A percentile compares a stretch with the other conserved stretches of the same genome.
Evolutionary conservation across 2,113 vertebrate species (phyloP).

Genomic region (Nesospiza acunhae): DNA sequence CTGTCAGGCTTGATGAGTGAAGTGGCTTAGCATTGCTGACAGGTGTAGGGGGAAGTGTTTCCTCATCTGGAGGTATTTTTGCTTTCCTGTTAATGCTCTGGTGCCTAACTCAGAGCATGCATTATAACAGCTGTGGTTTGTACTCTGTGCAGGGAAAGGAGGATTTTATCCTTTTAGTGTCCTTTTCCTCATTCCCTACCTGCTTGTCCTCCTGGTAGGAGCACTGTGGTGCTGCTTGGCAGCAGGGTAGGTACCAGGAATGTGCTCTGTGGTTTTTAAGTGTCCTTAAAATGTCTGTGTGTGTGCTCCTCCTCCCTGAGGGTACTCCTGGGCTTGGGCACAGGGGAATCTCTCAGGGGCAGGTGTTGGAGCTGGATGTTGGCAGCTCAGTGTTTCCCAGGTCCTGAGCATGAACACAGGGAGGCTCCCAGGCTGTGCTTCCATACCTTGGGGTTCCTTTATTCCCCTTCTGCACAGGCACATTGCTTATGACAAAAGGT

Average conservation of each 20-base stretch:
- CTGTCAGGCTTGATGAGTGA: neutral
- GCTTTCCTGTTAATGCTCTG: neutral
- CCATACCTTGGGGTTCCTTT: neutral
- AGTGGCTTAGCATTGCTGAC: neutral
- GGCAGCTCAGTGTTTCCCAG: neutral
- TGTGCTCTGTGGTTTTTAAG: neutral
- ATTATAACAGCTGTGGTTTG: neutral
- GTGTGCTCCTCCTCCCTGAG: neutral
- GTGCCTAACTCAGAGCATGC: neutral
- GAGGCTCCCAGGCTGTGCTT: neutral
- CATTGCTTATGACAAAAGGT: neutral
- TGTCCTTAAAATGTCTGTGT: accelerated
- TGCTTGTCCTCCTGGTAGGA: neutral
- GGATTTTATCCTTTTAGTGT: neutral
- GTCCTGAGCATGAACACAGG: neutral
- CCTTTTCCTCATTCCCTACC: neutral
- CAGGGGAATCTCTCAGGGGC: neutral
- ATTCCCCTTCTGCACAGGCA: accelerated
- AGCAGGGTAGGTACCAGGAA: neutral
- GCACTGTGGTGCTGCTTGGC: neutral
- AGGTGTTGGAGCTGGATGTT: neutral
- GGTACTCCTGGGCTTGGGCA: neutral
- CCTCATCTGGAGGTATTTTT: neutral
- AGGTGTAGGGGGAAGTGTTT: neutral
- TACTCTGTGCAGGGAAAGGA: neutral